phyloP scores from a whole-genome alignment of 1,140 invertebrate genomes.

The Lepidurus apus region DNA sequence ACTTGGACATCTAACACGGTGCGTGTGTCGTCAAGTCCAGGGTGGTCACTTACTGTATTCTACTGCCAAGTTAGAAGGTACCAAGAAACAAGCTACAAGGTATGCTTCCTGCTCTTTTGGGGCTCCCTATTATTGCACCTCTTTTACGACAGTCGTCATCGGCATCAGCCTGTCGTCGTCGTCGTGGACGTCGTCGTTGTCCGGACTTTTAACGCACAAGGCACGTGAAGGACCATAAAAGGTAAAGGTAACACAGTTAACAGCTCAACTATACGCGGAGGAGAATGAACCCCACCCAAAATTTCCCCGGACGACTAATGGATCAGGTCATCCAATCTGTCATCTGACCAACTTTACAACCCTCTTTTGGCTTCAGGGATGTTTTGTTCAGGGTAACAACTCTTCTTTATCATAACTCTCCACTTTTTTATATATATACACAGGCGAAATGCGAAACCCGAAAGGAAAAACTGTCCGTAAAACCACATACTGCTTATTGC shows the following conservation, averaged over 20 bases:
- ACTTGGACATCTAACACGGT: background rate
- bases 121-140: background rate
- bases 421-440: too few relatives aligned
- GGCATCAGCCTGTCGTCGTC: background rate
- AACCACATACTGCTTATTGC: too few relatives aligned
- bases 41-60: background rate
- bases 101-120: background rate
- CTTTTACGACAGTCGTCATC: conserved; percentile 15
- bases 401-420: background rate
- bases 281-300: background rate
- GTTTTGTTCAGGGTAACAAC: background rate
- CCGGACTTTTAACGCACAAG: background rate
- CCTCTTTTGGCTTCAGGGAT: background rate
- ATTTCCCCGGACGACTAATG: conserved; percentile 12
- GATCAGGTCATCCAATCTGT: conserved; percentile 21
- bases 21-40: background rate
- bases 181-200: background rate
- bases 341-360: conserved; percentile 7
- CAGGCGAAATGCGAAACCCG: too few relatives aligned
- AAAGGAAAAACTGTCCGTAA: too few relatives aligned
- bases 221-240: background rate
- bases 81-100: background rate
- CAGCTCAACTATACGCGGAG: background rate
- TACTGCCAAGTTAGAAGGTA: background rate
- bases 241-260: background rate